Evolutionary conservation across 2,113 vertebrate genomes (phyloP).

Genomic region (Stegostoma tigrinum): DNA sequence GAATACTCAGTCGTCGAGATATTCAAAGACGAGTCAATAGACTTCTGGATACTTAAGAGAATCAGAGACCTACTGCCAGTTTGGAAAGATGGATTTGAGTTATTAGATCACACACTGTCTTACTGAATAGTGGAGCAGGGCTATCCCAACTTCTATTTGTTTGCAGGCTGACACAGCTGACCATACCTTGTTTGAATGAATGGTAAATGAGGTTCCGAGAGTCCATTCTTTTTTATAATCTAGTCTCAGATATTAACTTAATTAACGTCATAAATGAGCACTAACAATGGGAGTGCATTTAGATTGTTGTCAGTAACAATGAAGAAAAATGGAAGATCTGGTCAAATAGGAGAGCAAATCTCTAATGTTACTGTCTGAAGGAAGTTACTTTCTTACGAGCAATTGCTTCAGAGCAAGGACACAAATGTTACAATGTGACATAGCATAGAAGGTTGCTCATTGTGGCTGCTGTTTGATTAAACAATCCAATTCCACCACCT

Average conservation of each 20-base stretch:
- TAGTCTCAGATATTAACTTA: neutral
- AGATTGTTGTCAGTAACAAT: neutral
- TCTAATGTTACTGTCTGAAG: neutral
- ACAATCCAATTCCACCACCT: neutral
- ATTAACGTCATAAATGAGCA: neutral
- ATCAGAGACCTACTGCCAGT: neutral
- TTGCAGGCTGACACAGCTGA: neutral
- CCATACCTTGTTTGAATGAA: neutral
- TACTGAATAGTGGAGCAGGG: neutral
- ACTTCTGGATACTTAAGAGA: neutral
- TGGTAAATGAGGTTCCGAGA: neutral
- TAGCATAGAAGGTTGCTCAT: neutral
- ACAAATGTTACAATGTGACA: neutral
- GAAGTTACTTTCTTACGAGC: neutral
- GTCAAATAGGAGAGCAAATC: neutral
- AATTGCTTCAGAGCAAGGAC: neutral
- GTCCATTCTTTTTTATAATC: neutral
- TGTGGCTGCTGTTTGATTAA: neutral
- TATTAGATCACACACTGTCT: neutral
- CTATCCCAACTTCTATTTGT: neutral
- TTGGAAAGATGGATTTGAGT: neutral
- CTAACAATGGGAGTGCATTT: neutral
- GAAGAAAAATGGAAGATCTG: neutral
- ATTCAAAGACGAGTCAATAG: neutral
- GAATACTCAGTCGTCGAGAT: neutral